phyloP scores from a whole-genome alignment of 2,113 vertebrate genomes.

The Heterotilapia buettikoferi region DNA sequence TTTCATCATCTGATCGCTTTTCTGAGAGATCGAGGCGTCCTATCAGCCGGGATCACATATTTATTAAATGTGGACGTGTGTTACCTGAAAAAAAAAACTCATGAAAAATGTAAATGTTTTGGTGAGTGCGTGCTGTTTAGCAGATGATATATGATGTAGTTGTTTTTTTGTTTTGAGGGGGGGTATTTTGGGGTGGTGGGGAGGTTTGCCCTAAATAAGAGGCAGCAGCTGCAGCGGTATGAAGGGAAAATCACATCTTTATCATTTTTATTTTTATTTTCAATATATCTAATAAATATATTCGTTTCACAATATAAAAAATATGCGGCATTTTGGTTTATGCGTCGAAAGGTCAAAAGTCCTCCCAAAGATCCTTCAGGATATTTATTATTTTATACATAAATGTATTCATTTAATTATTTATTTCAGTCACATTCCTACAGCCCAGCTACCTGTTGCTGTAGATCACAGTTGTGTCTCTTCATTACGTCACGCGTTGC shows the following conservation, averaged over 20 bases:
- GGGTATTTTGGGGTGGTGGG: too few relatives aligned
- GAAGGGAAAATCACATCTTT: not conserved
- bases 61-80: not conserved
- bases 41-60: not conserved
- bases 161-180: not conserved
- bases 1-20: not conserved
- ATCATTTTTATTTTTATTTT: not conserved
- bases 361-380: not conserved
- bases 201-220: not conserved
- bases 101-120: not conserved
- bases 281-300: too few relatives aligned
- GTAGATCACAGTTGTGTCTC: accelerated
- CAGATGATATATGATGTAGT: not conserved
- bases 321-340: not conserved
- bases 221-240: not conserved
- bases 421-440: not conserved
- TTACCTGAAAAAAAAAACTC: not conserved
- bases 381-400: not conserved
- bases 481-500: not conserved
- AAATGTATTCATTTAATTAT: not conserved
- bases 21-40: not conserved
- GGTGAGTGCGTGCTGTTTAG: not conserved
- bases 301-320: too few relatives aligned
- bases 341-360: not conserved
- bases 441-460: constrained; percentile 6